phyloP scores from a whole-genome alignment of 2,888 invertebrate species.

The Lamproptera curius region DNA sequence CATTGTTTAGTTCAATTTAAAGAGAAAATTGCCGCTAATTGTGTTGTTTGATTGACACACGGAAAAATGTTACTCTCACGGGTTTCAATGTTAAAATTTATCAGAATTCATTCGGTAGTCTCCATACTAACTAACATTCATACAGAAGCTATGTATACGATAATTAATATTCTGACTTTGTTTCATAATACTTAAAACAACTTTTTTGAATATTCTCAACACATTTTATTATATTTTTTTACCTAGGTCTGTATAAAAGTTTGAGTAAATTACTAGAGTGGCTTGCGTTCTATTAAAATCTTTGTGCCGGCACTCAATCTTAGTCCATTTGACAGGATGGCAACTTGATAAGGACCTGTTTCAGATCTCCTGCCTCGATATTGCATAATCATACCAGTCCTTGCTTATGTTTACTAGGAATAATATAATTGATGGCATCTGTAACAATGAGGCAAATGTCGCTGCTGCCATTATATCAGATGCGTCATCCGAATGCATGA shows the following conservation, averaged over 20 bases:
- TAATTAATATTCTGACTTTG: too few species aligned
- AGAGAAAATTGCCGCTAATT: too few species aligned
- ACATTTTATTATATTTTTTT: background rate
- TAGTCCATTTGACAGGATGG: constrained; percentile 32
- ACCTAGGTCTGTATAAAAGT: background rate
- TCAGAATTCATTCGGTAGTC: too few species aligned
- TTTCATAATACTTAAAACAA: too few species aligned
- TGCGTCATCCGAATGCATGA: constrained; percentile 18
- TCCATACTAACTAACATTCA: too few species aligned
- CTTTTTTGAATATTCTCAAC: background rate
- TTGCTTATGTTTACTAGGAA: constrained; percentile 21
- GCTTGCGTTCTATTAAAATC: constrained; percentile 19
- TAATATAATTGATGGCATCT: constrained; percentile 22
- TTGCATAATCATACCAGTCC: constrained; percentile 27
- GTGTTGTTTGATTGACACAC: too few species aligned
- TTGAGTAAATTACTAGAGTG: constrained; percentile 1
- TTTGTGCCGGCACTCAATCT: constrained; percentile 30
- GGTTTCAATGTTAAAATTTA: too few species aligned
- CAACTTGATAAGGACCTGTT: constrained; percentile 32
- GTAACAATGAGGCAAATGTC: constrained; percentile 20
- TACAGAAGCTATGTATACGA: too few species aligned
- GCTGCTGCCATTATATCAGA: constrained; percentile 9
- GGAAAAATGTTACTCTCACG: too few species aligned
- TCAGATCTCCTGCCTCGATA: constrained; percentile 28
- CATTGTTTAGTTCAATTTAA: too few species aligned